These are phyloP conservation scores for Poeciliopsis infans DNA, from an alignment of 2,797 vertebrate species.

Conservation along the genomic window DNA sequence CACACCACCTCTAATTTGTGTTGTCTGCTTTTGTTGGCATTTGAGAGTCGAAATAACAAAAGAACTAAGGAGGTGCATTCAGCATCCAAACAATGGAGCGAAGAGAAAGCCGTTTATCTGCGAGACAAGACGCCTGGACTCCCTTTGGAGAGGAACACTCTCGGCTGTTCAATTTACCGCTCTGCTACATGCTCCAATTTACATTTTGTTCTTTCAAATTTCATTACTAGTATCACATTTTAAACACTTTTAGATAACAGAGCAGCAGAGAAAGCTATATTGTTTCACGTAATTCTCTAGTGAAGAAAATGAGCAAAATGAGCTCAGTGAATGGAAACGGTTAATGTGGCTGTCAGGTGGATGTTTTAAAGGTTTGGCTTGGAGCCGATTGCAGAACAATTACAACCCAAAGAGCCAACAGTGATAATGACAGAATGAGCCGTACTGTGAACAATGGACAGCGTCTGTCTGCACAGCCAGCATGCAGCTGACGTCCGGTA, in stretches of 20 bases:
- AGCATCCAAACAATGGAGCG: conserved; percentile 47
- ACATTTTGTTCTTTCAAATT: conserved; percentile 13
- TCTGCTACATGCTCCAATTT: conserved; percentile 44
- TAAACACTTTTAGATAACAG: conserved; percentile 30
- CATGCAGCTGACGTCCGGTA: background rate
- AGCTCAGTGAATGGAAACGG: background rate
- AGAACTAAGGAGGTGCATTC: conserved; percentile 38
- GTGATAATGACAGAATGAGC: background rate
- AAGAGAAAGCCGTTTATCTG: conserved; percentile 61
- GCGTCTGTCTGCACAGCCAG: background rate
- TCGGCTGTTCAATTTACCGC: conserved; percentile 49
- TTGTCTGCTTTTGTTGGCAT: conserved; percentile 31
- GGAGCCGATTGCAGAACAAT: background rate
- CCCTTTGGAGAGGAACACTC: conserved; percentile 35
- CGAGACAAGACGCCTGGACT: conserved; percentile 54
- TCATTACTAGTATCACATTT: conserved; percentile 28
- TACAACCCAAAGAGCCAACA: background rate
- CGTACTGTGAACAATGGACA: background rate
- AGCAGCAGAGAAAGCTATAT: background rate
- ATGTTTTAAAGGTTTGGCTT: background rate
- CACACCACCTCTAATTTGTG: conserved; percentile 24
- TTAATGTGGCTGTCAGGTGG: background rate
- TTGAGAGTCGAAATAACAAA: conserved; percentile 54
- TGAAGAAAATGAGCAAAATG: background rate
- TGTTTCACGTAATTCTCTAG: conserved; percentile 30